Base-by-base conservation (phyloP, 2,797 vertebrate species). In the Hippoglossus hippoglossus region DNA sequence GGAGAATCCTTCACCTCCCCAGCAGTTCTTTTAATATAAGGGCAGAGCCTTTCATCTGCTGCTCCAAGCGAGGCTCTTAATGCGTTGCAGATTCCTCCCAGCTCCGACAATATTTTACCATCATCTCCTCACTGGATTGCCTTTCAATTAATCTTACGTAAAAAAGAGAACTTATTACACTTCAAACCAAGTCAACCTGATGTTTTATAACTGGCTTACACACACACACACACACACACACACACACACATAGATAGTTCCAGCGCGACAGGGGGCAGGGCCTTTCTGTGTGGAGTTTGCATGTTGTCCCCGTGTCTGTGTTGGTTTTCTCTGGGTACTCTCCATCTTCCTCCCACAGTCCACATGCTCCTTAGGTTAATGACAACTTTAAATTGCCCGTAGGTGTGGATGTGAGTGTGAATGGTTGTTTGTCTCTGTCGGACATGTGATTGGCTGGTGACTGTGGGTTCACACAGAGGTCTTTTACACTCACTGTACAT, bases 11-110 rank as follows among this genome's bases (percentile, higher is more conserved):
- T 83, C 82, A 74, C 70, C 61, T 86, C 71, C 63, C 75, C 57
- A 67, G 88, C 78, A 77, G 83, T 63, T 79, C 87, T 67, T 86
- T 81, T 60, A 75, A 87, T 83, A 79, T 47, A 39, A 83, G 73
- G 46, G 81, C 81, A 77, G 77, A 36, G 75, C 69, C 83, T 93
- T 81, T 93, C 91, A 91, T 93, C 90, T 89, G 73, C 69, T 87
- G 63, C 83, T 89, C 64, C 63, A 25, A 84, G 90, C 77, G 2
- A 59, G 67, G 58, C 73, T 73, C 78, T 22, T 94, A 94, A 94
- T 94, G 83, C 79, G 12, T 88, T 84, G 72, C 94, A 95, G 94
- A 94, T 84, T 89, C 80, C 66, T 77, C 80, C 85, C 75, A 73
- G 87, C 80, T 58, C 81, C 70, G 73, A 83, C 81, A 77, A 83